Percentiles rank a stretch among this genome's conserved stretches.
Conservation (phyloP, 2,113 vertebrate species). For the Brienomyrus longianalis region DNA sequence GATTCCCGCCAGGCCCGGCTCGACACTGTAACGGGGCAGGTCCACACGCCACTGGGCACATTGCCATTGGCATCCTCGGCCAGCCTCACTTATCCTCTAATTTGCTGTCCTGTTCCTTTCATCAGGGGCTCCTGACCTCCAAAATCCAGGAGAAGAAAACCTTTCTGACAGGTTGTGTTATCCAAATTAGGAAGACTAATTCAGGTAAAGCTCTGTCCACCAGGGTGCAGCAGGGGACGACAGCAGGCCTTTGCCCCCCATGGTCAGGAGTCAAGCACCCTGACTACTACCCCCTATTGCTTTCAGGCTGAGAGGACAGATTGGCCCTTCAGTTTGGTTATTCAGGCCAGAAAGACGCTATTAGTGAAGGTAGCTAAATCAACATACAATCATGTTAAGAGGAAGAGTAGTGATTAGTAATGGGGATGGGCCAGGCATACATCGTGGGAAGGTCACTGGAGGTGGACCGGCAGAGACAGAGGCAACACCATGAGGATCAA, state of each 20-base stretch:
- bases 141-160: constrained; percentile 38
- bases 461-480: constrained; percentile 42
- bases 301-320: constrained; percentile 10
- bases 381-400: constrained; percentile 7
- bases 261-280: not conserved
- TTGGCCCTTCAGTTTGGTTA: constrained; percentile 1
- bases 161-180: constrained; percentile 57
- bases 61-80: not conserved
- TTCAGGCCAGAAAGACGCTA: constrained; percentile 1
- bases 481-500: constrained; percentile 13
- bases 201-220: constrained; percentile 53
- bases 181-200: constrained; percentile 52
- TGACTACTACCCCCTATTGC: not conserved
- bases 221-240: constrained; percentile 32
- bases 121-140: constrained; percentile 28
- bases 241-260: constrained; percentile 42
- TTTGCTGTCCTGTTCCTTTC: constrained; percentile 37
- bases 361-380: not conserved
- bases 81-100: constrained; percentile 32
- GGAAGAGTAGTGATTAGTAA: not conserved
- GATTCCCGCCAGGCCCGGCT: constrained; percentile 42
- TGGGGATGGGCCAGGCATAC: constrained; percentile 18
- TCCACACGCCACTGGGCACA: not conserved
- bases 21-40: constrained; percentile 22
- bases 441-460: constrained; percentile 34